Evolutionary conservation across 2,797 vertebrate species (phyloP).

Genomic region (Pseudochaenichthys georgianus): DNA sequence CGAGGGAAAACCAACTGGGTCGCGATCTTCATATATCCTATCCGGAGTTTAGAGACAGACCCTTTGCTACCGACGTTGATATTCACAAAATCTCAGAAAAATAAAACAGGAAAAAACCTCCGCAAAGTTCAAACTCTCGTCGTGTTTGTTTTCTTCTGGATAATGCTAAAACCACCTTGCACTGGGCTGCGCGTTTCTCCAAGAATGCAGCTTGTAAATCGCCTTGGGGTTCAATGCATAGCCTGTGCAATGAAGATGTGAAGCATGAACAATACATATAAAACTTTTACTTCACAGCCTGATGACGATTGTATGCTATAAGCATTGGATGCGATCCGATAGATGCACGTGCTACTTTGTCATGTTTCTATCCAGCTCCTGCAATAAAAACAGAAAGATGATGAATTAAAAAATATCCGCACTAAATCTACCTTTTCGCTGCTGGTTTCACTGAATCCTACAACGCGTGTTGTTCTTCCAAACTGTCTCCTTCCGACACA

Average conservation of each 20-base stretch:
- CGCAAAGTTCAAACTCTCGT: constrained; percentile 44
- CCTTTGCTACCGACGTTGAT: constrained; percentile 63
- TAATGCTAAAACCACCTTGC: constrained; percentile 15
- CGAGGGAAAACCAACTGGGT: constrained; percentile 82
- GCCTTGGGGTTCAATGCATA: constrained; percentile 50
- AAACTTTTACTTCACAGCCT: constrained; percentile 61
- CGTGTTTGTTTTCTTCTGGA: constrained; percentile 15
- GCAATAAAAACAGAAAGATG: background rate
- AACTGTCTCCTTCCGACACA: constrained; percentile 39
- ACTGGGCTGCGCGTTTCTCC: constrained; percentile 17
- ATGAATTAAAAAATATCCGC: background rate
- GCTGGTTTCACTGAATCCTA: constrained; percentile 28
- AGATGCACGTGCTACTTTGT: background rate
- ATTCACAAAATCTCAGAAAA: constrained; percentile 21
- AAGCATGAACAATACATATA: constrained; percentile 12
- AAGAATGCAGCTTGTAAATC: constrained; percentile 31
- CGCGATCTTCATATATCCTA: constrained; percentile 85
- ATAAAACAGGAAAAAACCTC: background rate
- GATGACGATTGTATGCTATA: background rate
- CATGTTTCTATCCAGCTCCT: constrained; percentile 1
- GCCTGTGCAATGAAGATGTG: constrained; percentile 6
- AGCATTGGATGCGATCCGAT: constrained; percentile 5
- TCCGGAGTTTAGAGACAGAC: constrained; percentile 71
- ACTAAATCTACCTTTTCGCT: constrained; percentile 9
- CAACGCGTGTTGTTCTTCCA: constrained; percentile 36